phyloP scores from a whole-genome alignment of 2,113 vertebrate genomes.

The Falco punctatus region DNA sequence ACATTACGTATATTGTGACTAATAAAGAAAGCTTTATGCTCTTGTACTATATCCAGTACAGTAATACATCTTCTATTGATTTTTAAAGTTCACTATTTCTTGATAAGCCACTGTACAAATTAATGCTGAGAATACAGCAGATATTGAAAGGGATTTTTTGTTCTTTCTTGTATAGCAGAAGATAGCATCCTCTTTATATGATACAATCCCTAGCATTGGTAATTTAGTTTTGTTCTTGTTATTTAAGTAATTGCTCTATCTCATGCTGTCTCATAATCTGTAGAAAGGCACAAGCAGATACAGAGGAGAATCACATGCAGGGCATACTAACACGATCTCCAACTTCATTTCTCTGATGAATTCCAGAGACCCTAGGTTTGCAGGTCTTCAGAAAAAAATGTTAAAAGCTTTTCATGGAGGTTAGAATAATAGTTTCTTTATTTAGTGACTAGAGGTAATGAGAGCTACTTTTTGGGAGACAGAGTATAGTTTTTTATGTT shows the following conservation, averaged over 20 bases:
- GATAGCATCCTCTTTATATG: neutral
- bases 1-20: neutral
- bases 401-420: neutral
- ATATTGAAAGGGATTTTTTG: neutral
- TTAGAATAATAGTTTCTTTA: neutral
- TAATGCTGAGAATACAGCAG: neutral
- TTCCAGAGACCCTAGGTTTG: neutral
- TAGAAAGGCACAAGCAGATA: neutral
- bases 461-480: neutral
- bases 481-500: neutral
- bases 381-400: neutral
- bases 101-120: neutral
- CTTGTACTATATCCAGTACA: neutral
- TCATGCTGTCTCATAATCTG: neutral
- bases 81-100: neutral
- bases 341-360: neutral
- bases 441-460: neutral
- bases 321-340: neutral
- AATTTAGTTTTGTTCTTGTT: neutral
- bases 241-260: neutral
- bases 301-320: neutral
- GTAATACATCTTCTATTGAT: neutral
- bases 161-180: neutral
- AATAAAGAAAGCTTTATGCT: neutral
- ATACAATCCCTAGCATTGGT: neutral